A percentile compares a stretch with the other conserved stretches of the same genome.
Conservation (phyloP, 2,888 invertebrate species). For the Omphaloscelis lunosa region DNA sequence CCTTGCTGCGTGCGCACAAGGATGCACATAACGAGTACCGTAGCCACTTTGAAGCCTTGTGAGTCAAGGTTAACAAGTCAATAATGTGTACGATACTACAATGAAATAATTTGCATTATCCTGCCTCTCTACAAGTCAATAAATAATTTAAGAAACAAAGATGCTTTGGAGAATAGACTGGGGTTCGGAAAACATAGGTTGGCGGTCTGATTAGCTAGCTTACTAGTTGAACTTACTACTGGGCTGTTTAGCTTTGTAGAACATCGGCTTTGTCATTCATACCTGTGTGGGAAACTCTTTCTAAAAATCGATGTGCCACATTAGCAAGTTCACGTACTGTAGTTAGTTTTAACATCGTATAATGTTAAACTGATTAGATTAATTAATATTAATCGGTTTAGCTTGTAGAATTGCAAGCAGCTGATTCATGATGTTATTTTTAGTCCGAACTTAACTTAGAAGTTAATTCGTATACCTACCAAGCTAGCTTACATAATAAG, state of each 20-base stretch:
- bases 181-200: neutral
- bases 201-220: neutral
- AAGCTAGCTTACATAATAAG: neutral
- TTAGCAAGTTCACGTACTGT: neutral
- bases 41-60: constrained; percentile 54
- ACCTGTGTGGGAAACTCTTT: too few relatives aligned
- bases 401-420: constrained; percentile 21
- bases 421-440: constrained; percentile 47
- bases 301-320: neutral
- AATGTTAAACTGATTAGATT: constrained; percentile 20
- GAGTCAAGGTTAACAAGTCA: constrained; percentile 59
- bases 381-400: constrained; percentile 37
- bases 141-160: constrained; percentile 1
- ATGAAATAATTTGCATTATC: constrained; percentile 11
- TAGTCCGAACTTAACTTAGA: neutral
- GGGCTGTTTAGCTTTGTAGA: neutral
- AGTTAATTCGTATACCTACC: neutral
- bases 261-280: neutral
- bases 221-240: neutral
- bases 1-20: constrained; percentile 62
- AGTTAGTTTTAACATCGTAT: constrained; percentile 13
- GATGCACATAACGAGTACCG: constrained; percentile 49
- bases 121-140: neutral
- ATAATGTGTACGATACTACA: neutral
- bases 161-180: neutral